Evolutionary conservation across 2,113 vertebrate species (phyloP), one percentile per base, ranked within the genome.

Genomic region (Coracopsis vasa): DNA sequence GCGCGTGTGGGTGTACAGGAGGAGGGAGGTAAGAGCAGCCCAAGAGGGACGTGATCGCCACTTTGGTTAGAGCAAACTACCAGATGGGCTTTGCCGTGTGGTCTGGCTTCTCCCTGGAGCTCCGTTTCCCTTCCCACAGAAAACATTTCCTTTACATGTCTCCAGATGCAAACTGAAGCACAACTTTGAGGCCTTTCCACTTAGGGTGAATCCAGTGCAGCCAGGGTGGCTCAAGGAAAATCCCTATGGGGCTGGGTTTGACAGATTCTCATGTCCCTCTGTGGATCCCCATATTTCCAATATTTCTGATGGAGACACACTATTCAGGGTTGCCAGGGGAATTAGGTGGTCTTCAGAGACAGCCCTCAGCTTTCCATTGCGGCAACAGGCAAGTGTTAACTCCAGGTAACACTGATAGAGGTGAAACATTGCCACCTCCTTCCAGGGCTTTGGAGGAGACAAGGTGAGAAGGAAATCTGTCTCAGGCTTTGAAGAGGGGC

Each of bases 71-170:
- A 80, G 39, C 45, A 91, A 71, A 78, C 45, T 66, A 33, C 83
- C 70, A 94, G 69, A 94, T 95, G 89, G 65, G 33, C 47, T 97
- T 86, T 92, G 77, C 88, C 42, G 0, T 81, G 80, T 83, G 61
- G 73, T 94, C 83, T 94, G 69, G 25, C 47, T 92, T 94, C 39
- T 95, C 65, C 61, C 83, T 88, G 35, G 64, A 79, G 80, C 20
- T 94, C 53, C 3, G 0, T 64, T 86, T 25, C 37, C 29, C 73
- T 64, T 83, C 67, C 65, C 28, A 60, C 75, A 67, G 69, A 77
- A 92, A 56, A 67, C 6, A 37, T 65, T 92, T 92, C 15, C 35
- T 86, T 88, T 95, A 31, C 8, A 0, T 35, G n/a, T 65, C 51
- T 81, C 35, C 69, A 93, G 72, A 80, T 79, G 56, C 45, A 92